Evolutionary conservation across 2,113 vertebrate genomes (phyloP).

Genomic region (Spea bombifrons): DNA sequence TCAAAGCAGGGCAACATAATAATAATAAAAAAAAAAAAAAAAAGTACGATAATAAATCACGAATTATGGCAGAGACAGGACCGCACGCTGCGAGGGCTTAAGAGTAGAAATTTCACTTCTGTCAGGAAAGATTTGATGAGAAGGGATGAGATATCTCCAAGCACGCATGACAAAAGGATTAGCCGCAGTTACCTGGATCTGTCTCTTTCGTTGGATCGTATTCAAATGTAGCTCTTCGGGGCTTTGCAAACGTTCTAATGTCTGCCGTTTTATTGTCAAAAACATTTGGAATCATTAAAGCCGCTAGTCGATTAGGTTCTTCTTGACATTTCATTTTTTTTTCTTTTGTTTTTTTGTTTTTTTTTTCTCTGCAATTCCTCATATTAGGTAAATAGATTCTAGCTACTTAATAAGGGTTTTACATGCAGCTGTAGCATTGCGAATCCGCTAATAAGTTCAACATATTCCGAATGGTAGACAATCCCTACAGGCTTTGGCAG

Average conservation of each 20-base stretch:
- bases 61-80: background rate
- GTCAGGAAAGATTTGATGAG: background rate
- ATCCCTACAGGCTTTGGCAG: slow-evolving; percentile 32
- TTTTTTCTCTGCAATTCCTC: slow-evolving; percentile 4
- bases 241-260: slow-evolving; percentile 6
- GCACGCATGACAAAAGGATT: slow-evolving; percentile 15
- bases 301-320: slow-evolving; percentile 20
- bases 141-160: slow-evolving; percentile 1
- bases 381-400: slow-evolving; percentile 35
- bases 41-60: no score
- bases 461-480: slow-evolving; percentile 38
- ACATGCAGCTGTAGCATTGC: slow-evolving; percentile 41
- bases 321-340: slow-evolving; percentile 41
- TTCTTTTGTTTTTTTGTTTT: slow-evolving; percentile 1
- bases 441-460: slow-evolving; percentile 36
- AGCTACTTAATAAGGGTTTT: slow-evolving; percentile 35
- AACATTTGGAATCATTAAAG: slow-evolving; percentile 38
- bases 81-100: background rate
- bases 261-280: slow-evolving; percentile 35
- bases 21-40: no score
- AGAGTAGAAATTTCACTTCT: background rate
- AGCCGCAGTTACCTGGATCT: slow-evolving; percentile 21
- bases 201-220: background rate
- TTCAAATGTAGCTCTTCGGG: slow-evolving; percentile 4
- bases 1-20: no score